Evolutionary conservation across 1,140 invertebrate genomes (phyloP).

Genomic region (Sitobion miscanthi): DNA sequence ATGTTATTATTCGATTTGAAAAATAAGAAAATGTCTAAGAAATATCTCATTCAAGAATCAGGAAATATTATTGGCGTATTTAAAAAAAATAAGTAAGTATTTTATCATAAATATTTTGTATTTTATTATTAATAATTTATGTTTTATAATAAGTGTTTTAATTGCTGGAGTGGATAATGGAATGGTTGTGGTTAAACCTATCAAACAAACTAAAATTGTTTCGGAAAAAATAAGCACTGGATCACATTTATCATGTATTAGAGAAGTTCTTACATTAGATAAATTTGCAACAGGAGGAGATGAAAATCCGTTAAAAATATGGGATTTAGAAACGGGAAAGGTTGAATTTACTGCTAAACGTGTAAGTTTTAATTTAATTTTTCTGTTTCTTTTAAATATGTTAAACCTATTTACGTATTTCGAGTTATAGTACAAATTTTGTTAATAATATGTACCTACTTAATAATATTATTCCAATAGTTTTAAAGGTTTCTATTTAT

Average conservation of each 20-base stretch:
- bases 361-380: conserved; percentile 63
- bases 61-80: conserved; percentile 19
- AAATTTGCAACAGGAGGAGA: conserved; percentile 72
- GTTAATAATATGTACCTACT: neutral
- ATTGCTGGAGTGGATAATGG: conserved; percentile 4
- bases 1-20: conserved; percentile 1
- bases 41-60: neutral
- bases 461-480: neutral
- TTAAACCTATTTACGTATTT: neutral
- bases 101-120: neutral
- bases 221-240: neutral
- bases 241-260: conserved; percentile 31
- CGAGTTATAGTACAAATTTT: neutral
- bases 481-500: neutral
- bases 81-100: conserved; percentile 26
- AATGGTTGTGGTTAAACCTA: neutral
- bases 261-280: neutral
- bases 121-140: conserved; percentile 15
- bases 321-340: conserved; percentile 68
- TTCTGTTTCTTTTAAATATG: neutral
- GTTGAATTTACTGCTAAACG: conserved; percentile 75
- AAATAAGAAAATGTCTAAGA: neutral
- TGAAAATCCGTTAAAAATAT: conserved; percentile 78
- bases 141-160: conserved; percentile 4
- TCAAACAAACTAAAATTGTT: neutral